Base-by-base conservation (phyloP, 2,797 vertebrate species). In the Melopsittacus undulatus region DNA sequence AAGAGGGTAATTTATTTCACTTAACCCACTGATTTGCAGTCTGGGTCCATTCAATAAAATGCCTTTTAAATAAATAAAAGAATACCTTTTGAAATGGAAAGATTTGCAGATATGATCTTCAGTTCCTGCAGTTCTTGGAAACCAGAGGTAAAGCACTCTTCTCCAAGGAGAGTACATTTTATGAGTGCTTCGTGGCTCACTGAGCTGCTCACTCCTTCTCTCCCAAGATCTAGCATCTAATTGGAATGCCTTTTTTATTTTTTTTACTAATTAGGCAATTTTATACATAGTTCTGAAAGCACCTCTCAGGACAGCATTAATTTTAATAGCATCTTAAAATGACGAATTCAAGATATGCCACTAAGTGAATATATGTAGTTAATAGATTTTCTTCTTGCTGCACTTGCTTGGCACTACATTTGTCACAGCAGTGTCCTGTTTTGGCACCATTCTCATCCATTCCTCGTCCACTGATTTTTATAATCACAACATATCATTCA, bases 261-360 rank as follows among this genome's bases (percentile, higher is more conserved):
- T 69, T 64, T 76, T 1, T 26, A 52, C 45, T 88, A 93, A 96
- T 91, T 69, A 91, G 49, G 42, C 38, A 92, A 81, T 94, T 94
- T 86, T 64, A 48, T 59, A 73, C 59, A 75, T 48, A 83, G 72
- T 87, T 96, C 54, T 66, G 90, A 73, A 43, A 92, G 79, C 30
- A 86, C 67, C 32, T 86, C 82, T 95, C 82, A 95, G 69, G 62
- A 81, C 49, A 54, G 57, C 69, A 93, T 89, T 89, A 68, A 92
- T 96, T 93, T 94, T 95, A 92, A 92, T 30, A 81, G 64, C 79
- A 89, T 89, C 84, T 86, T 94, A 75, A 91, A 95, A 91, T 73
- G 66, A 92, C 69, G 78, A 68, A 94, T 78, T 89, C 82, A 86
- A 87, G 68, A 83, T 66, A 57, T 43, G 75, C 46, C 82, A 46